Percentiles rank a stretch among this genome's conserved stretches.
These are phyloP conservation scores for Mizuhopecten yessoensis DNA, from an alignment of 1,140 invertebrate genomes.

Conservation along the genomic window DNA sequence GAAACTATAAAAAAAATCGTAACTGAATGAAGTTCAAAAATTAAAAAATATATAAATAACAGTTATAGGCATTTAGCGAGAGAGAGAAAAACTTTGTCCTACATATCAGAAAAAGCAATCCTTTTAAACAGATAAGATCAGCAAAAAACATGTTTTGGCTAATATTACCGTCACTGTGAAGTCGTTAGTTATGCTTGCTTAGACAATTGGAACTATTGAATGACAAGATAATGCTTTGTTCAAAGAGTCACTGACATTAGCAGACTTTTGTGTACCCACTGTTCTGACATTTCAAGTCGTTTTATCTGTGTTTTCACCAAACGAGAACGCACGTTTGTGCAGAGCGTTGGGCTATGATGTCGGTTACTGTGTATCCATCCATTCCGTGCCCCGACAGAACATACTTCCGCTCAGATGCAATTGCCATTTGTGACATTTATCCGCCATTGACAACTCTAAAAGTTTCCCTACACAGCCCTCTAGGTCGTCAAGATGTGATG, in stretches of 20 bases:
- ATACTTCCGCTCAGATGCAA: not conserved
- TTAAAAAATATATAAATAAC: not conserved
- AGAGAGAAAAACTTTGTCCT: not conserved
- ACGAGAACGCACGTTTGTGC: not conserved
- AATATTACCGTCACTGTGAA: not conserved
- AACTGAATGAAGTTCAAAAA: not conserved
- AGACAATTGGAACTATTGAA: not conserved
- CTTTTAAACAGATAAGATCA: constrained; percentile 24
- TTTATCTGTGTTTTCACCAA: not conserved
- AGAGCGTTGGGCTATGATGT: not conserved
- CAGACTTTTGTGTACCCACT: not conserved
- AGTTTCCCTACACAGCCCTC: not conserved
- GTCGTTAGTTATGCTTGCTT: not conserved
- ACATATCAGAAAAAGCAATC: not conserved
- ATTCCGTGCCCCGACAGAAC: not conserved
- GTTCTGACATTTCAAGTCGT: constrained; percentile 30
- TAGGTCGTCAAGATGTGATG: not conserved
- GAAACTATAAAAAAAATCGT: no score
- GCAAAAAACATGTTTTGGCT: not conserved
- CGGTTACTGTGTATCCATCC: not conserved
- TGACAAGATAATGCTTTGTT: constrained; percentile 15
- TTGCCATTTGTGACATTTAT: not conserved
- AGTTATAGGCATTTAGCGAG: not conserved
- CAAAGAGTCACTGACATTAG: not conserved
- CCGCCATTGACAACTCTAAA: not conserved